A percentile compares a stretch with the other conserved stretches of the same genome.
Evolutionary conservation across 2,113 vertebrate species (phyloP).

Genomic region (Tyto alba): DNA sequence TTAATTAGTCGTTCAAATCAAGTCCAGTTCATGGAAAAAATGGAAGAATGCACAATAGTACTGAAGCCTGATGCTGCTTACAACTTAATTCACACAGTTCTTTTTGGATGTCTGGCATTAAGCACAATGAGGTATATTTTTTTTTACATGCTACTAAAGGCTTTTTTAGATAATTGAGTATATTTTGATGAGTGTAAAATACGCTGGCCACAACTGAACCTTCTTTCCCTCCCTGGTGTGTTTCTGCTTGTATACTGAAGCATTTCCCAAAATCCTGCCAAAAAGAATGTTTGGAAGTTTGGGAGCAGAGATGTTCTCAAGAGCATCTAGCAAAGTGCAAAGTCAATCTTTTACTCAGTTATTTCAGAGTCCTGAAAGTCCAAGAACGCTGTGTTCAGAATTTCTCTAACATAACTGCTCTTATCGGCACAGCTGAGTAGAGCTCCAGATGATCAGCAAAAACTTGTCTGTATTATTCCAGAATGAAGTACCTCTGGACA

Average conservation of each 20-base stretch:
- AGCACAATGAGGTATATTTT: constrained; percentile 92
- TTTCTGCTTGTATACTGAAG: not conserved
- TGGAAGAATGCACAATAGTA: constrained; percentile 16
- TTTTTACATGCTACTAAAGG: not conserved
- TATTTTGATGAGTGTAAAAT: not conserved
- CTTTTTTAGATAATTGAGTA: not conserved
- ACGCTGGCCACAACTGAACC: not conserved
- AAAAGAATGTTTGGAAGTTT: not conserved
- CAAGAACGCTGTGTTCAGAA: not conserved
- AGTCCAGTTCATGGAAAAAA: not conserved
- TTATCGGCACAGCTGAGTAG: not conserved
- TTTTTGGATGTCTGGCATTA: constrained; percentile 89
- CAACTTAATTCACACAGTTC: constrained; percentile 85
- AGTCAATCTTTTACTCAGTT: not conserved
- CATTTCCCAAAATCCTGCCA: not conserved
- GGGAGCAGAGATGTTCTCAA: not conserved
- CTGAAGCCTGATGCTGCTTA: constrained; percentile 88
- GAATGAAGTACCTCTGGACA: constrained; percentile 98
- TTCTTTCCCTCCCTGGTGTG: not conserved
- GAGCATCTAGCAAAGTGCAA: not conserved
- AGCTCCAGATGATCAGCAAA: not conserved
- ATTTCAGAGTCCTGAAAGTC: not conserved
- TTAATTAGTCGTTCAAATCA: constrained; percentile 46
- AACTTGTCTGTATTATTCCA: constrained; percentile 46
- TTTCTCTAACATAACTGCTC: not conserved